Evolutionary conservation across 2,797 vertebrate species (phyloP).

Genomic region (Petrocephalus schoutedeni): DNA sequence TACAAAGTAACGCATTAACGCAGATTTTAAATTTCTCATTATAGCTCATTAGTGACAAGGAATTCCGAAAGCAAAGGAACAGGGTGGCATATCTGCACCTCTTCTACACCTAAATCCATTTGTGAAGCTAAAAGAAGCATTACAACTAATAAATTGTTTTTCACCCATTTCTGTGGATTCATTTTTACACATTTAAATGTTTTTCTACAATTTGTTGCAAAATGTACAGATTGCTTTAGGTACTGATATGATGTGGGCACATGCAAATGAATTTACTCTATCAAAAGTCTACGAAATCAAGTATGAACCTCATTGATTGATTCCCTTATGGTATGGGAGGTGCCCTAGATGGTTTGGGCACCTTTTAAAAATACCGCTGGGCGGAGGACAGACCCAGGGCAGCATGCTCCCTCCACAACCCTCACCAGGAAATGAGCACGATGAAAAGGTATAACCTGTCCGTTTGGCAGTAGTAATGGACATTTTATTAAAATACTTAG

Average conservation of each 20-base stretch:
- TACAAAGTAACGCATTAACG: background rate
- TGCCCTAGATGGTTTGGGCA: background rate
- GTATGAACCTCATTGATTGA: background rate
- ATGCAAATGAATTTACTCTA: background rate
- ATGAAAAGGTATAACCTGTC: background rate
- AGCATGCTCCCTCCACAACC: too few species aligned
- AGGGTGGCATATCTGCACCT: conserved; percentile 72
- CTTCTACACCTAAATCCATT: conserved; percentile 45
- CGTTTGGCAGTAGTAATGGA: background rate
- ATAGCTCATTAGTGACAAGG: conserved; percentile 67
- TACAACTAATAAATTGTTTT: background rate
- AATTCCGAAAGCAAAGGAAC: conserved; percentile 60
- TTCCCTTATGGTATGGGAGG: background rate
- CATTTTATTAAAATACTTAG: conserved; percentile 15
- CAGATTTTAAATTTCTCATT: conserved; percentile 6
- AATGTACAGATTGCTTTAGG: background rate
- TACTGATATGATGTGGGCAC: background rate
- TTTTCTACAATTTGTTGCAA: background rate
- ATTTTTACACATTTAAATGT: background rate
- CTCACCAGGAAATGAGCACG: background rate
- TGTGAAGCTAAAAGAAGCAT: background rate
- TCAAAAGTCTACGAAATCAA: background rate
- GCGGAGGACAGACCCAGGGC: too few species aligned
- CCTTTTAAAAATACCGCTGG: background rate
- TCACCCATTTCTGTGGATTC: background rate